Evolutionary conservation across 2,888 invertebrate genomes (phyloP).

Genomic region (Vesta saturnalis): DNA sequence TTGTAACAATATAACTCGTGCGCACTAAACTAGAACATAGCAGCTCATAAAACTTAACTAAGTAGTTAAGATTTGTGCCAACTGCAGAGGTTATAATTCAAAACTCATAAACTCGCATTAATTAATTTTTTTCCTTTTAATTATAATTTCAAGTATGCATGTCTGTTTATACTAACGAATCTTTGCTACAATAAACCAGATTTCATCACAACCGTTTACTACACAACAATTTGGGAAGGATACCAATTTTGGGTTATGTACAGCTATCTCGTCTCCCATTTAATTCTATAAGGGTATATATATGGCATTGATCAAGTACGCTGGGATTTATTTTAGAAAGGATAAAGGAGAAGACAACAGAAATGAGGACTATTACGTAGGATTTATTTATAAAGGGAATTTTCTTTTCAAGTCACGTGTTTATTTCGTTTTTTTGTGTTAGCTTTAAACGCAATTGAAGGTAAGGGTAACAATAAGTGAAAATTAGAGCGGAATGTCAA

Average conservation of each 20-base stretch:
- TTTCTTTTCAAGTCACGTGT: constrained; percentile 9
- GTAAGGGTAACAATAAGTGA: neutral
- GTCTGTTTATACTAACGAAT: too few species aligned
- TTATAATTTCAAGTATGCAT: too few species aligned
- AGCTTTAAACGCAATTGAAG: neutral
- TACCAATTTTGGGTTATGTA: constrained; percentile 16
- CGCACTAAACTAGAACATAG: neutral
- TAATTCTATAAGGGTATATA: constrained; percentile 25
- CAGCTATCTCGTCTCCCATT: neutral
- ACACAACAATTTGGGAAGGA: neutral
- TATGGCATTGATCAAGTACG: constrained; percentile 27
- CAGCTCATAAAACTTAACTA: neutral
- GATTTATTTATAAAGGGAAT: constrained; percentile 22
- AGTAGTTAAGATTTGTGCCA: neutral
- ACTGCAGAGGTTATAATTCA: neutral
- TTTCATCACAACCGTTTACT: too few species aligned
- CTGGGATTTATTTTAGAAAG: constrained; percentile 24
- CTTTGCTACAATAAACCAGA: too few species aligned
- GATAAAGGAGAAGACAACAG: constrained; percentile 13
- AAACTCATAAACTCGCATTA: too few species aligned
- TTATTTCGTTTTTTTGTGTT: constrained; percentile 3
- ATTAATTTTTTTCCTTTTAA: neutral
- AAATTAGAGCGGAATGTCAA: neutral
- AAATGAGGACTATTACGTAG: constrained; percentile 21
- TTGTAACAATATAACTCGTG: too few species aligned